Percentiles rank a stretch among this genome's conserved stretches.
These are phyloP conservation scores for Myiotriccus ornatus DNA, from an alignment of 2,797 vertebrate species.

Conservation along the genomic window DNA sequence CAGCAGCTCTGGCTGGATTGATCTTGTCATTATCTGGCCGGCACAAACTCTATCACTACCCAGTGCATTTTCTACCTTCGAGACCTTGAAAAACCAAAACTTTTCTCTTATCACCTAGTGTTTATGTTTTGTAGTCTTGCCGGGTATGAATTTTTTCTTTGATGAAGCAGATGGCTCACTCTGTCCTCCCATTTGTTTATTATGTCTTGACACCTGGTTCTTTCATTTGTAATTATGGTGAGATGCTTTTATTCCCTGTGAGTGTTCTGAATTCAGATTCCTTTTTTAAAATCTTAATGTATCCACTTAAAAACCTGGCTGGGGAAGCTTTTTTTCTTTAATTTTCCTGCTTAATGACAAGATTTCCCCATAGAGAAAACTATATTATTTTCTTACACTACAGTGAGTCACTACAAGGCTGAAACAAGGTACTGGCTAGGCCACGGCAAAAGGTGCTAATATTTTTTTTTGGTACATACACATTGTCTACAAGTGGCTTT, in stretches of 20 bases:
- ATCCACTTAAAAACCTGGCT: background rate
- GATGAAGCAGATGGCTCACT: constrained; percentile 44
- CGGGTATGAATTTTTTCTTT: constrained; percentile 14
- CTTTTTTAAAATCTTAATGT: background rate
- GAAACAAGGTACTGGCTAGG: background rate
- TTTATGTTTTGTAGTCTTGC: constrained; percentile 10
- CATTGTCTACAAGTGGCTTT: background rate
- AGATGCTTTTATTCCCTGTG: background rate
- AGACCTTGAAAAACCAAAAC: background rate
- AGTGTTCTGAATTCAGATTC: background rate
- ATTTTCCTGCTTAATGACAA: background rate
- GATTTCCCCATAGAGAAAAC: background rate
- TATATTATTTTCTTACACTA: background rate
- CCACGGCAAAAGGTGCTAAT: background rate
- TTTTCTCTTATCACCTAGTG: constrained; percentile 1
- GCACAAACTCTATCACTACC: background rate
- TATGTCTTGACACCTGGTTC: constrained; percentile 29
- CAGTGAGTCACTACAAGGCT: background rate
- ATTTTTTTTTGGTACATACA: background rate
- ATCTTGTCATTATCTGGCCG: background rate
- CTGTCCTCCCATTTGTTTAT: constrained; percentile 19
- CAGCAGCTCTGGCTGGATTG: background rate
- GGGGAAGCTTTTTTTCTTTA: background rate
- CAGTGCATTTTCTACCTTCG: background rate
- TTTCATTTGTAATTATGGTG: constrained; percentile 18